Conservation (phyloP, 2,888 invertebrate genomes). For the Drosophila setosimentum region DNA sequence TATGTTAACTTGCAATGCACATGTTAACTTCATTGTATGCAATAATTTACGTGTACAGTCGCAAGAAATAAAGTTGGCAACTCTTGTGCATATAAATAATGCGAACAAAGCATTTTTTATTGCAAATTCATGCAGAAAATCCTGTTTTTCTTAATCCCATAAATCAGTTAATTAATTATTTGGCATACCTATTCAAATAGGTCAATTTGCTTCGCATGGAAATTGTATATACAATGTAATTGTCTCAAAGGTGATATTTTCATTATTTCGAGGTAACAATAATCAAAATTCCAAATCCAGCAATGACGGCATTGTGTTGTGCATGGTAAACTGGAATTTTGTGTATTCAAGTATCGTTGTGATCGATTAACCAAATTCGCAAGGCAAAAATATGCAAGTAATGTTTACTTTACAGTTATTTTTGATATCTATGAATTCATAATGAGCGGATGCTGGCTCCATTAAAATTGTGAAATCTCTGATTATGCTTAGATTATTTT, state of each 20-base stretch:
- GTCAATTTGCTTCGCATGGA: conserved; percentile 3
- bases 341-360: conserved; percentile 51
- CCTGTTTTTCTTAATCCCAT: conserved; percentile 14
- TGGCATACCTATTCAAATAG: conserved; percentile 4
- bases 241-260: conserved; percentile 28
- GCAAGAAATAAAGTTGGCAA: conserved; percentile 37
- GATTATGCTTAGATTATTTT: conserved; percentile 22
- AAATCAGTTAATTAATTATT: conserved; percentile 17
- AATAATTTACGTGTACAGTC: conserved; percentile 13
- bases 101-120: conserved; percentile 20
- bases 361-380: conserved; percentile 70
- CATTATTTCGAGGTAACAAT: conserved; percentile 40
- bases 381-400: conserved; percentile 19
- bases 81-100: conserved; percentile 23
- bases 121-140: conserved; percentile 18
- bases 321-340: conserved; percentile 58
- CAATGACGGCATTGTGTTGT: conserved; percentile 26
- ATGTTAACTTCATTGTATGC: conserved; percentile 22
- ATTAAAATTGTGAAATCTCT: conserved; percentile 20
- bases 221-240: conserved; percentile 4
- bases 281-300: conserved; percentile 31
- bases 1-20: conserved; percentile 35
- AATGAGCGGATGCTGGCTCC: conserved; percentile 12
- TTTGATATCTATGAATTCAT: conserved; percentile 22
- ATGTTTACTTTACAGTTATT: conserved; percentile 5